Evolutionary conservation across 2,113 vertebrate genomes (phyloP).

Genomic region (Lipophrys pholis): DNA sequence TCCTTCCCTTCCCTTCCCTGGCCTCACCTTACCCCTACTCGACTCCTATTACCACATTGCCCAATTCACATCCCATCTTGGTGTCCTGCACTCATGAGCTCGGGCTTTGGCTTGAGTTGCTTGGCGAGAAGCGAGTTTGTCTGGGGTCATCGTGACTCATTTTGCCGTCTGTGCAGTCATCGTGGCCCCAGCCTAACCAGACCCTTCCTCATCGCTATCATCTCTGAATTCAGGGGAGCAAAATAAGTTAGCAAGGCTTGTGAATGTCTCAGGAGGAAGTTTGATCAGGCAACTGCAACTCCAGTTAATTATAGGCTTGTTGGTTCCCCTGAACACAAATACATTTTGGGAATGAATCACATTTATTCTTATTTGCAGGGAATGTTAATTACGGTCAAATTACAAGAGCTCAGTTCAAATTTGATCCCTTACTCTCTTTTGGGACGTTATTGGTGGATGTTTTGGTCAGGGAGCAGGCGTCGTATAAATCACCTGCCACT

Average conservation of each 20-base stretch:
- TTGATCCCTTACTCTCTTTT: conserved; percentile 53
- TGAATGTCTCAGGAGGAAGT: neutral
- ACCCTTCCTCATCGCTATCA: conserved; percentile 10
- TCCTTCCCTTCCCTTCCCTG: neutral
- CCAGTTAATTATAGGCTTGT: neutral
- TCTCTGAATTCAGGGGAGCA: conserved; percentile 1
- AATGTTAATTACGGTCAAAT: conserved; percentile 57
- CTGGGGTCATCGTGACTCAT: conserved; percentile 31
- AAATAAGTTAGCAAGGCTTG: conserved; percentile 26
- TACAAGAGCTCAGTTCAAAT: conserved; percentile 74
- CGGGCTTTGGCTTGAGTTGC: conserved; percentile 21
- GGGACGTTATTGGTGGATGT: conserved; percentile 53
- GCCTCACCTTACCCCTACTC: neutral
- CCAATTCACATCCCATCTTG: conserved; percentile 32
- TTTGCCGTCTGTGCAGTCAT: conserved; percentile 48
- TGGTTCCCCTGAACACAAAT: conserved; percentile 25
- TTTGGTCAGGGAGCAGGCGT: conserved; percentile 61
- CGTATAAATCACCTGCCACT: conserved; percentile 62
- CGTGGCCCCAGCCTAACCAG: conserved; percentile 28
- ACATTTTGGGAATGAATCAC: conserved; percentile 23
- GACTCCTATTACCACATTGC: conserved; percentile 4
- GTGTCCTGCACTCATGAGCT: conserved; percentile 18
- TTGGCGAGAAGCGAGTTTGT: conserved; percentile 47
- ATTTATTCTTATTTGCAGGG: conserved; percentile 41
- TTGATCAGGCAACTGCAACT: neutral